Conservation (phyloP, 2,113 vertebrate species). For the Pygoscelis antarcticus region DNA sequence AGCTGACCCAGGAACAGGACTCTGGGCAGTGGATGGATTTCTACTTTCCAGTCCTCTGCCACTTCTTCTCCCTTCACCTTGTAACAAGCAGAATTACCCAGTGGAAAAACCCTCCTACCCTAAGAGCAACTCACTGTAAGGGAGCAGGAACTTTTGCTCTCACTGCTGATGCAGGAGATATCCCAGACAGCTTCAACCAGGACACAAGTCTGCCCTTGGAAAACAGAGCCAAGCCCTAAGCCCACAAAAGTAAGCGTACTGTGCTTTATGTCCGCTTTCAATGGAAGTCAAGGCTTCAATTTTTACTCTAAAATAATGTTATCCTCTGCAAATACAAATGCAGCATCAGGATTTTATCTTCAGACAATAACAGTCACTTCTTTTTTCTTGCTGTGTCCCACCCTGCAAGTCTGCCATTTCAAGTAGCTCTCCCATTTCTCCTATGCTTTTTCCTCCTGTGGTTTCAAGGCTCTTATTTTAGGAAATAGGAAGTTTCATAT, state of each 20-base stretch:
- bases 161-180: neutral
- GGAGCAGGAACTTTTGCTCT: neutral
- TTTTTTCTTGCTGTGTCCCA: neutral
- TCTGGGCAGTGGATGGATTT: neutral
- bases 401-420: neutral
- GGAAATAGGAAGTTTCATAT: neutral
- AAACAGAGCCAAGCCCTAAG: neutral
- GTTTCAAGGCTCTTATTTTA: neutral
- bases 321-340: neutral
- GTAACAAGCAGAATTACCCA: neutral
- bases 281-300: neutral
- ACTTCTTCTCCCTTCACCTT: neutral
- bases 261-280: neutral
- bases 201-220: neutral
- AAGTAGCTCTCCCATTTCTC: neutral
- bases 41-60: neutral
- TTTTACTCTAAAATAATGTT: neutral
- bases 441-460: neutral
- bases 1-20: neutral
- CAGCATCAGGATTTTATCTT: neutral
- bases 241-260: neutral
- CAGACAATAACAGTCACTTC: neutral
- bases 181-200: neutral
- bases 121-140: neutral
- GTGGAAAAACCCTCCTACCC: neutral